Conservation (phyloP, 1,140 invertebrate genomes). For the Anadara kagoshimensis region DNA sequence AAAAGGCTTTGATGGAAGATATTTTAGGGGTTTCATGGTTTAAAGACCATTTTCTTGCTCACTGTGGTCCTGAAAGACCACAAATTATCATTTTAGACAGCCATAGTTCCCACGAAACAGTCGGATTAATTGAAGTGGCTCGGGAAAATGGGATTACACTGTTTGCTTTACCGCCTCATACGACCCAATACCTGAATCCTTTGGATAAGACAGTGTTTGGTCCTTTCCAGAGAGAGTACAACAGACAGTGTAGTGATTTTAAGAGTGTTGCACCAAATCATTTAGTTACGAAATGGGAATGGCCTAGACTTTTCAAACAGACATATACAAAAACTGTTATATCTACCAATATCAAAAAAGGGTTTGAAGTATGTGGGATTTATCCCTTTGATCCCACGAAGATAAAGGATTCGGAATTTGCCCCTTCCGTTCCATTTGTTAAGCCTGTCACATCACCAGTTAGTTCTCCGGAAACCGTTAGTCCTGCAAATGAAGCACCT, state of each 20-base stretch:
- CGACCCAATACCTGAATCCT: slow-evolving; percentile 37
- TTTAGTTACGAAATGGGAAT: slow-evolving; percentile 29
- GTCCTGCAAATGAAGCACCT: background rate
- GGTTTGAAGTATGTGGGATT: slow-evolving; percentile 28
- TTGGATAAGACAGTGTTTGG: too few species aligned
- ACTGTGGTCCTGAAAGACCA: slow-evolving; percentile 41
- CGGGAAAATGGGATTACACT: slow-evolving; percentile 15
- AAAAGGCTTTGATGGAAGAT: slow-evolving; percentile 45
- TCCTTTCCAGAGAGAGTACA: too few species aligned
- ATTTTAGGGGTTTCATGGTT: slow-evolving; percentile 45
- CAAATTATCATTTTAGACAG: slow-evolving; percentile 45
- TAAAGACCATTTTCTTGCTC: slow-evolving; percentile 41
- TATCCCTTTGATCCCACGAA: too few species aligned
- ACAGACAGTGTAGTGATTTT: slow-evolving; percentile 6
- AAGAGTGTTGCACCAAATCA: slow-evolving; percentile 12
- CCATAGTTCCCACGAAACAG: slow-evolving; percentile 44
- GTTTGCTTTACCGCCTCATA: slow-evolving; percentile 35
- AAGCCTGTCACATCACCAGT: too few species aligned
- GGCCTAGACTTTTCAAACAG: slow-evolving; percentile 23
- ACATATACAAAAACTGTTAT: slow-evolving; percentile 12
- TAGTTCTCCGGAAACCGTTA: background rate
- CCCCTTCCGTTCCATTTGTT: slow-evolving; percentile 19
- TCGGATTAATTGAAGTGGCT: slow-evolving; percentile 39
- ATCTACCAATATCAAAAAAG: slow-evolving; percentile 17
- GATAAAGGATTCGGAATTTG: too few species aligned